phyloP scores from a whole-genome alignment of 2,888 invertebrate genomes.

The Lathronympha strigana region DNA sequence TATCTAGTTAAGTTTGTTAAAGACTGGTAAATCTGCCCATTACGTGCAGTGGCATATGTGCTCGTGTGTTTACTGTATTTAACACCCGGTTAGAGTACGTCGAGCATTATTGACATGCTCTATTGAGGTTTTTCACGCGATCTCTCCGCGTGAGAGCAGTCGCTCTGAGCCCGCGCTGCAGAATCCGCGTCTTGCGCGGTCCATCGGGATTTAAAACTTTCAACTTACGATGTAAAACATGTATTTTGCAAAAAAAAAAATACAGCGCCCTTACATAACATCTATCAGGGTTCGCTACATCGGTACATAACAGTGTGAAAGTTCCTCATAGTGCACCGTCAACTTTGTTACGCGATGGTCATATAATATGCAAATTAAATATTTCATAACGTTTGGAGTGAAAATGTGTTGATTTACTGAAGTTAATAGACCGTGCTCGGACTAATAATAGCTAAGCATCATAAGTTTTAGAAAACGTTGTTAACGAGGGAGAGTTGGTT shows the following conservation, averaged over 20 bases:
- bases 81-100: slow-evolving; percentile 40
- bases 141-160: slow-evolving; percentile 81
- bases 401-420: slow-evolving; percentile 55
- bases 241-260: slow-evolving; percentile 26
- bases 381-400: slow-evolving; percentile 57
- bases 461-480: slow-evolving; percentile 48
- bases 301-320: slow-evolving; percentile 50
- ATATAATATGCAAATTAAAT: slow-evolving; percentile 58
- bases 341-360: slow-evolving; percentile 48
- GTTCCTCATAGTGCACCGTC: slow-evolving; percentile 53
- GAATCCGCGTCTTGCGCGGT: slow-evolving; percentile 59
- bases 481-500: slow-evolving; percentile 49
- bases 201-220: slow-evolving; percentile 43
- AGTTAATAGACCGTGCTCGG: slow-evolving; percentile 50
- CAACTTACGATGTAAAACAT: slow-evolving; percentile 18
- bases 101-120: slow-evolving; percentile 67
- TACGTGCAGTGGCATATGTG: slow-evolving; percentile 18
- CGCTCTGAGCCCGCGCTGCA: slow-evolving; percentile 67
- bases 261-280: slow-evolving; percentile 24
- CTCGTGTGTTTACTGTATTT: slow-evolving; percentile 26
- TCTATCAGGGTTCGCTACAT: slow-evolving; percentile 33
- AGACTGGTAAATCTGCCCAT: slow-evolving; percentile 19
- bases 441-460: slow-evolving; percentile 34
- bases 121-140: slow-evolving; percentile 79
- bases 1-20: slow-evolving; percentile 16